Evolutionary conservation across 2,888 invertebrate species (phyloP), one percentile per base, ranked within the genome.

Genomic region (Odontocolon sp.): DNA sequence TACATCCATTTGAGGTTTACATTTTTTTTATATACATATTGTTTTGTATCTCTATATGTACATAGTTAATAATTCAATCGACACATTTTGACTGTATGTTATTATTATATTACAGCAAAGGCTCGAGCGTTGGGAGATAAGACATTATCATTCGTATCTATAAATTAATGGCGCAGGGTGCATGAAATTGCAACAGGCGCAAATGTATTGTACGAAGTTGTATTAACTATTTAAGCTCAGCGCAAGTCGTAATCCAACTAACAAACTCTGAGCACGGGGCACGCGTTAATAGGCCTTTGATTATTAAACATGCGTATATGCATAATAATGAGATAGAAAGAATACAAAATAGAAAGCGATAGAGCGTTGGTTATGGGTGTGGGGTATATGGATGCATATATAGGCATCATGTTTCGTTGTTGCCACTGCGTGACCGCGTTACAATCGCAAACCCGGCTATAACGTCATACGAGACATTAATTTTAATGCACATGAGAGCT

Each of bases 381-480:
- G 56, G 21, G 23, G 23, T 5, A 47, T 31, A 11, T 50, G 18
- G 47, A 38, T 38, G 8, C 26, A 23, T 8, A 40, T 11, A 33
- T 57, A 45, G 8, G 14, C 14, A 18, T 6, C 14, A 45, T 40
- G 61, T 56, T 59, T 52, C 36, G 64, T 47, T 50, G 61, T 69
- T 52, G 59, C 11, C 14, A 57, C 56, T 31, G 54, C 50, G 47
- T 47, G 70, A 68, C 40, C 45, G 59, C 61, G 63, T 63, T 68
- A 42, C 72, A 69, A 66, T 63, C 56, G 40, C 45, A 52, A 26
- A 50, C 75, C 63, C 76, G 54, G 76, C 70, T 80, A 78, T 80
- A 80, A 80, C 78, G 79, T 64, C 67, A 70, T 57, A 67, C 71
- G 74, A 69, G 78, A 82, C 84, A 86, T 86, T 86, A 85, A 86